phyloP scores from a whole-genome alignment of 2,797 vertebrate species.

The Sphenopsis melanotis region DNA sequence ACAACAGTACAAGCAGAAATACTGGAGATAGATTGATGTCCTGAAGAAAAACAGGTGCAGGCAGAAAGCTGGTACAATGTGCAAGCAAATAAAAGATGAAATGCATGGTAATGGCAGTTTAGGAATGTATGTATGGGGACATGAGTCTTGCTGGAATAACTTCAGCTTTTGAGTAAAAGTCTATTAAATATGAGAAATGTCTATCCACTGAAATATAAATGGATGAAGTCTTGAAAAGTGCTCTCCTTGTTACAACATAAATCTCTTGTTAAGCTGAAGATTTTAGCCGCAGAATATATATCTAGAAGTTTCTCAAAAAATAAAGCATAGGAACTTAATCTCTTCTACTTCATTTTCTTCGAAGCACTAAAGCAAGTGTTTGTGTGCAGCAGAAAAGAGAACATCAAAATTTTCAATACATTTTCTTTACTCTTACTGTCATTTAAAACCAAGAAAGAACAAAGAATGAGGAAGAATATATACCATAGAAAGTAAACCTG shows the following conservation, averaged over 20 bases:
- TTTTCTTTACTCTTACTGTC: neutral
- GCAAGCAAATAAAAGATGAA: neutral
- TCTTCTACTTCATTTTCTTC: neutral
- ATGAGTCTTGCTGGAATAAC: neutral
- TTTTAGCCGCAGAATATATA: neutral
- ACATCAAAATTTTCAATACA: neutral
- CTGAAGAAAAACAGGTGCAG: neutral
- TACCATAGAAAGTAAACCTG: neutral
- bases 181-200: neutral
- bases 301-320: neutral
- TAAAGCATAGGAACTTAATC: neutral
- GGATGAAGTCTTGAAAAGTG: neutral
- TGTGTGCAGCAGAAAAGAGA: neutral
- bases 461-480: neutral
- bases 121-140: neutral
- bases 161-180: neutral
- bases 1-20: neutral
- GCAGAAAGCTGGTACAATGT: neutral
- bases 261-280: neutral
- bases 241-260: neutral
- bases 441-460: neutral
- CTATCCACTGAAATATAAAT: slow-evolving; percentile 2
- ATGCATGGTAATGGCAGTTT: neutral
- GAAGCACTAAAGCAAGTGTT: neutral
- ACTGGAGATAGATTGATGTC: neutral